These are phyloP conservation scores for Gibbula magus DNA, from an alignment of 2,888 invertebrate species.

Conservation along the genomic window DNA sequence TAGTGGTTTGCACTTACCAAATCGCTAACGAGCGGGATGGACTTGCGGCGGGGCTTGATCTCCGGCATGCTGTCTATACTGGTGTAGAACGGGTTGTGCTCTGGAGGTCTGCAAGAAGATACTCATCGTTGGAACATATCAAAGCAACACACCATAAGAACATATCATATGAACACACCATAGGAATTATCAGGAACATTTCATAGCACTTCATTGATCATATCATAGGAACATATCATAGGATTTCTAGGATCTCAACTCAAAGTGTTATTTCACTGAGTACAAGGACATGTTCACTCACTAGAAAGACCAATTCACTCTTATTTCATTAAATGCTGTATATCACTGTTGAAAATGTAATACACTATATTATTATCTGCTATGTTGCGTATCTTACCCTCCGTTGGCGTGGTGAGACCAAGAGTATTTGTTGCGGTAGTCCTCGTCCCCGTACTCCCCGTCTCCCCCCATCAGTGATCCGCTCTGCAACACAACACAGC, in stretches of 20 bases:
- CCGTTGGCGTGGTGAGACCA: constrained; percentile 53
- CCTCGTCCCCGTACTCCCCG: constrained; percentile 34
- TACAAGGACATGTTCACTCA: neutral
- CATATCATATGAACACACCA: too few relatives aligned
- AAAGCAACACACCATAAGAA: too few relatives aligned
- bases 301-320: neutral
- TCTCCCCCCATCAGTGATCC: constrained; percentile 46
- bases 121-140: neutral
- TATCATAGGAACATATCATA: too few relatives aligned
- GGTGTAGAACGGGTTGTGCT: constrained; percentile 99
- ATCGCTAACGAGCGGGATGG: constrained; percentile 98
- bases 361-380: neutral
- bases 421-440: constrained; percentile 46
- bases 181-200: too few relatives aligned
- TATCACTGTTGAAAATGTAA: neutral
- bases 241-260: neutral
- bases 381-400: constrained; percentile 39
- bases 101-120: constrained; percentile 80
- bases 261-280: neutral
- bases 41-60: constrained; percentile 96
- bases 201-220: too few relatives aligned
- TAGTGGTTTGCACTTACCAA: constrained; percentile 85
- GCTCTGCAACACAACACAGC: constrained; percentile 38
- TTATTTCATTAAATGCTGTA: too few relatives aligned
- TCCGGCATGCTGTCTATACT: constrained; percentile 99